A percentile compares a stretch with the other conserved stretches of the same genome.
Conservation (phyloP, 2,888 invertebrate genomes). For the Danaus chrysippus region DNA sequence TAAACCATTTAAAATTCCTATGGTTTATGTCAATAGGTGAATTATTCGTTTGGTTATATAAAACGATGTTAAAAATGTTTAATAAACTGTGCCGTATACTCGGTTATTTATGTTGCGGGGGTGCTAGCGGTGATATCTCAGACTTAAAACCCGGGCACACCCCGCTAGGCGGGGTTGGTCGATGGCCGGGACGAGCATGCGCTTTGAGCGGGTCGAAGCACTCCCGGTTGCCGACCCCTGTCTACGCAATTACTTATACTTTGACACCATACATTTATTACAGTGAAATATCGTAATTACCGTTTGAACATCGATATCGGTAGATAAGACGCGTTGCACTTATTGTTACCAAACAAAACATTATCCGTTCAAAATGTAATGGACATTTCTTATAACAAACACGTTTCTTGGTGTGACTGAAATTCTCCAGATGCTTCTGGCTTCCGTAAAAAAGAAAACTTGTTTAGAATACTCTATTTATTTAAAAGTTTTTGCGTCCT, state of each 20-base stretch:
- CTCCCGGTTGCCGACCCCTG: constrained; percentile 72
- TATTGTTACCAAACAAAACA: not conserved
- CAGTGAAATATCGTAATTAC: constrained; percentile 2
- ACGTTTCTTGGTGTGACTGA: not conserved
- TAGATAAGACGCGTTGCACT: not conserved
- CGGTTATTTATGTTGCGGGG: too few species aligned
- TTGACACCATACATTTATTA: constrained; percentile 20
- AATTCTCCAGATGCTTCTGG: not conserved
- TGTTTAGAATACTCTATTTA: not conserved
- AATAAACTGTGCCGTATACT: too few species aligned
- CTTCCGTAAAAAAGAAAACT: constrained; percentile 1
- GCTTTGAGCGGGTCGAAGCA: constrained; percentile 66
- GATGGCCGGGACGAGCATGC: constrained; percentile 68
- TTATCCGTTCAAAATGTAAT: too few species aligned
- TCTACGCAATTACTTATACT: constrained; percentile 55
- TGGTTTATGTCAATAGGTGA: too few species aligned
- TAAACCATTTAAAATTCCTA: too few species aligned
- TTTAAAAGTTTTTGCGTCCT: not conserved
- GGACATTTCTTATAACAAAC: not conserved
- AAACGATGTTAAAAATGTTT: too few species aligned
- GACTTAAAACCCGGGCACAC: constrained; percentile 35
- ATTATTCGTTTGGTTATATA: too few species aligned
- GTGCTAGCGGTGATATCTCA: constrained; percentile 18
- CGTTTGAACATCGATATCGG: not conserved
- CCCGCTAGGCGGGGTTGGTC: constrained; percentile 49